phyloP scores from a whole-genome alignment of 2,113 vertebrate genomes.

The Zosterops hypoxanthus region DNA sequence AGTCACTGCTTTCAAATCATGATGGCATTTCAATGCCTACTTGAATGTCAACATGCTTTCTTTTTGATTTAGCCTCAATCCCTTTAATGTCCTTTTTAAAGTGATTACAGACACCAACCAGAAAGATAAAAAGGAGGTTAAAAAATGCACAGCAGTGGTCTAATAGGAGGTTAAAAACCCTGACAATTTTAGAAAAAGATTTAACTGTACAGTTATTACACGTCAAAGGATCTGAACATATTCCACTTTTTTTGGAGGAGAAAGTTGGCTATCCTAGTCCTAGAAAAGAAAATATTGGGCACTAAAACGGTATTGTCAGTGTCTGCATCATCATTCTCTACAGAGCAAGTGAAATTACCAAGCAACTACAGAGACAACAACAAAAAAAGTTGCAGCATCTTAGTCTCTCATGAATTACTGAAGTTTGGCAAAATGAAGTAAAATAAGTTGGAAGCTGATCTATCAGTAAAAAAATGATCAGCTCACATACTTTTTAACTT shows the following conservation, averaged over 20 bases:
- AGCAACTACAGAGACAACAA: neutral
- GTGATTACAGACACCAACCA: constrained; percentile 46
- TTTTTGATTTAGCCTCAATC: constrained; percentile 62
- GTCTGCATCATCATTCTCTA: neutral
- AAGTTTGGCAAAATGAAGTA: neutral
- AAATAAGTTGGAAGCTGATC: neutral
- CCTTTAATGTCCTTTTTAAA: constrained; percentile 54
- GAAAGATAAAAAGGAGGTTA: constrained; percentile 62
- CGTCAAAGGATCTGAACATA: neutral
- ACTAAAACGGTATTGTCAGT: neutral
- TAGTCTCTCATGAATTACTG: neutral
- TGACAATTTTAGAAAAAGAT: neutral
- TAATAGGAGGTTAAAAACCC: neutral
- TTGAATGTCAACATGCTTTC: constrained; percentile 53
- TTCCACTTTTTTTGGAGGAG: neutral
- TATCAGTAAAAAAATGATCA: neutral
- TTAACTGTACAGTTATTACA: neutral
- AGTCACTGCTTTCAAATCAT: constrained; percentile 54
- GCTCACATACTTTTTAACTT: neutral
- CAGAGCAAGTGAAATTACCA: neutral
- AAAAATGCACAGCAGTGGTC: constrained; percentile 32
- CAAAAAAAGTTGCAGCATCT: neutral
- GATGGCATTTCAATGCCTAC: constrained; percentile 59
- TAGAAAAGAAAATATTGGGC: neutral
- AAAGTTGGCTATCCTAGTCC: neutral